Conservation (phyloP, 2,797 vertebrate species). For the Pampus argenteus region DNA sequence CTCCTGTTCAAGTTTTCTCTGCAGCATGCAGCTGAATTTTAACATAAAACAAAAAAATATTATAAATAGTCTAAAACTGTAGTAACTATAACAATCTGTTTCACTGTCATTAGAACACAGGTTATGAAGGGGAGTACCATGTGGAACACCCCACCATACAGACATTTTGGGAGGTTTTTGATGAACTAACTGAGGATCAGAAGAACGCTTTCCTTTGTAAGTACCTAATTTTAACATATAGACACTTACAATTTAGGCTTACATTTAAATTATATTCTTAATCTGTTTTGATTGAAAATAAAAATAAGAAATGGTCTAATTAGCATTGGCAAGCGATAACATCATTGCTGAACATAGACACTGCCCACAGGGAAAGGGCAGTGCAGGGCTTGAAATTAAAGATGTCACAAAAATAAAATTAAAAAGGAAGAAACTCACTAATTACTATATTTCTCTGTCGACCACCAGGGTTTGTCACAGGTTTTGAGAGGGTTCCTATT, state of each 20-base stretch:
- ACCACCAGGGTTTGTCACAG: constrained; percentile 81
- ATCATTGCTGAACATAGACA: no score
- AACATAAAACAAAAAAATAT: neutral
- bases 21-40: neutral
- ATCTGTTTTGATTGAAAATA: neutral
- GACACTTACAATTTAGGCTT: neutral
- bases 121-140: constrained; percentile 83
- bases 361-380: no score
- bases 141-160: constrained; percentile 84
- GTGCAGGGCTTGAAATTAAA: no score
- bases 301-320: no score
- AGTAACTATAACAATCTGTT: neutral
- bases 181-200: constrained; percentile 90
- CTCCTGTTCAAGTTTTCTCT: neutral
- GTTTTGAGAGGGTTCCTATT: constrained; percentile 78
- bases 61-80: no score
- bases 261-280: neutral
- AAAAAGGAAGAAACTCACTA: neutral
- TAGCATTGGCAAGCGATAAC: no score
- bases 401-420: neutral
- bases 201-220: constrained; percentile 93
- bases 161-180: constrained; percentile 95
- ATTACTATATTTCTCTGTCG: neutral
- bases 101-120: constrained; percentile 84
- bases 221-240: constrained; percentile 62